Evolutionary conservation across 2,113 vertebrate genomes (phyloP), one percentile per base, ranked within the genome.

Genomic region (Anas platyrhynchos): DNA sequence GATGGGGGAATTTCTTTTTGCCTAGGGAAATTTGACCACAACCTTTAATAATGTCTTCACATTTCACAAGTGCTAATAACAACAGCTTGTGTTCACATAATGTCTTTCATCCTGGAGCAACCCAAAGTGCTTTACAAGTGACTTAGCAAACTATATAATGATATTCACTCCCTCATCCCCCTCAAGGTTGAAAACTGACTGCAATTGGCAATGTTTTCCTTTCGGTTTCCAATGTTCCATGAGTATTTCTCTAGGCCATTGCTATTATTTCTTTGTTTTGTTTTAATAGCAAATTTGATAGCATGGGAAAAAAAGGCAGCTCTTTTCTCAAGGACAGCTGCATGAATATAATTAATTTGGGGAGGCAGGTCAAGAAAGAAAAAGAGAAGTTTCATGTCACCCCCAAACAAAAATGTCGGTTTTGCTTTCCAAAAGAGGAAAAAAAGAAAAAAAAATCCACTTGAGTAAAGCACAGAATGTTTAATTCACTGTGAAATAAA

Each of bases 211-310:
- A 36, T 18, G 7, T 85, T 91, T 93, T 38, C 11, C 38, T 82
- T 93, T 79, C 52, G 54, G 77, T 91, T 93, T 94, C 84, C 93
- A 89, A 1, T 66, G 58, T 92, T 92, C 56, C 71, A 87, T 83
- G 71, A 66, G 22, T 85, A 58, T 92, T 95, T 93, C 66, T 85
- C 58, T 77, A 91, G 48, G 62, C 50, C 71, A 83, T 50, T 83
- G 23, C 21, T 87, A 78, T 85, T 78, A 91, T 86, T 89, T 92
- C 74, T 94, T 91, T 94, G 54, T 82, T 93, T 91, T 87, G 38
- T 78, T 94, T 95, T 91, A 94, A 87, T 5, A 89, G 59, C 17
- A 92, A 94, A 92, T 91, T 91, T 87, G 86, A 93, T 87, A 94
- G 65, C 54, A 79, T 61, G 71, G 32, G 79, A 7, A 27, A 52